A percentile compares a stretch with the other conserved stretches of the same genome.
Evolutionary conservation across 2,797 vertebrate species (phyloP).

Genomic region (Eospalax fontanierii): DNA sequence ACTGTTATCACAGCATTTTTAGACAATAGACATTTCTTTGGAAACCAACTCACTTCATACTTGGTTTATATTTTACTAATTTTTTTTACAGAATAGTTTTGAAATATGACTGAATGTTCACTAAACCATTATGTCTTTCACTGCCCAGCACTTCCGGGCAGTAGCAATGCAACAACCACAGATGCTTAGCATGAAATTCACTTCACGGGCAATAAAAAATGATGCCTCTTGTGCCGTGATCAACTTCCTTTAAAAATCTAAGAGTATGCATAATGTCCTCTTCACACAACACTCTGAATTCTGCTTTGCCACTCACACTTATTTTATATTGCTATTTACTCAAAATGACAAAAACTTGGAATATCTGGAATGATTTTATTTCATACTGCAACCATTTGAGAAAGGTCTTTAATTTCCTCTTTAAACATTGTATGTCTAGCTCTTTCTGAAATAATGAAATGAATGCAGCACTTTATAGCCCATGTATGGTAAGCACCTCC

Average conservation of each 20-base stretch:
- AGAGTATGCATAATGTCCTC: not conserved
- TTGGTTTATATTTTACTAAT: not conserved
- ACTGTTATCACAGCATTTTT: not conserved
- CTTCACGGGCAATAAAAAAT: not conserved
- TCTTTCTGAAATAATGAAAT: not conserved
- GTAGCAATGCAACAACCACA: not conserved
- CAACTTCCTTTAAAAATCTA: not conserved
- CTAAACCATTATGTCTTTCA: not conserved
- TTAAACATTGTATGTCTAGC: not conserved
- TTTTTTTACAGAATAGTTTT: not conserved
- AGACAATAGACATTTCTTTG: not conserved
- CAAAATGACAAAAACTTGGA: slow-evolving; percentile 42
- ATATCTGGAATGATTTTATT: slow-evolving; percentile 65
- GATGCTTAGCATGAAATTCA: not conserved
- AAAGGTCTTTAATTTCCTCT: slow-evolving; percentile 39
- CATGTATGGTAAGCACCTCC: not conserved
- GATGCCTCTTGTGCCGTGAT: not conserved
- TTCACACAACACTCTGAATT: not conserved
- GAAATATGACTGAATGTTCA: not conserved
- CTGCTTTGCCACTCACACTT: not conserved
- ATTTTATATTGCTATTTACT: not conserved
- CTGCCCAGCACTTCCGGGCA: not conserved
- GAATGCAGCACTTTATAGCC: slow-evolving; percentile 18
- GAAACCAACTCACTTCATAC: slow-evolving; percentile 37
- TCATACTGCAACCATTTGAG: slow-evolving; percentile 55